These are phyloP conservation scores for Panthera leo DNA, from an alignment of 2,113 vertebrate species.

Conservation along the genomic window DNA sequence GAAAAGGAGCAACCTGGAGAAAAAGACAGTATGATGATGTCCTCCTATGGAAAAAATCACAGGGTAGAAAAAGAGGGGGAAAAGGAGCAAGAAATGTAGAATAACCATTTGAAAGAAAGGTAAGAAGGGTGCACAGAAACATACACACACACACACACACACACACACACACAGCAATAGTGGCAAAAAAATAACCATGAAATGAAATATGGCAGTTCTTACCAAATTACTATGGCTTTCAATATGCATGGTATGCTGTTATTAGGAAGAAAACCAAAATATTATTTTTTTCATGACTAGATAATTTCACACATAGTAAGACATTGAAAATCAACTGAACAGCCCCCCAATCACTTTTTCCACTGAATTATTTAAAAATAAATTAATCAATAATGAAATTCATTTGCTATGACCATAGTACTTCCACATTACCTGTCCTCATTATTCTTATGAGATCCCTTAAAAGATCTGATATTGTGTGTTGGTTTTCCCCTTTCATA, in stretches of 20 bases:
- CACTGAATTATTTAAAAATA: not conserved
- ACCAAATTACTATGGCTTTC: not conserved
- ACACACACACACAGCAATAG: not conserved
- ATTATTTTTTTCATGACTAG: slow-evolving; percentile 7
- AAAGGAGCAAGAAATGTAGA: not conserved
- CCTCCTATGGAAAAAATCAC: not conserved
- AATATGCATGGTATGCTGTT: not conserved
- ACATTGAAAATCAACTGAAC: slow-evolving; percentile 43
- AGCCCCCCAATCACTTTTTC: not conserved
- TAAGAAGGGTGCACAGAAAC: not conserved
- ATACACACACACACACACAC: not conserved
- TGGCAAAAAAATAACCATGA: not conserved
- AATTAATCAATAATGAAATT: not conserved
- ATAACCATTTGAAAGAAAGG: not conserved
- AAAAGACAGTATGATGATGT: not conserved
- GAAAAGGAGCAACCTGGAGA: not conserved
- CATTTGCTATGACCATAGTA: not conserved
- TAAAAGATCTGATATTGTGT: not conserved
- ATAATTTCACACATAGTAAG: slow-evolving; percentile 60
- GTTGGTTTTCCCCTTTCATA: not conserved
- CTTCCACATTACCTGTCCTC: not conserved
- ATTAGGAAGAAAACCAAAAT: slow-evolving; percentile 26
- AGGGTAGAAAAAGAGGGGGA: not conserved
- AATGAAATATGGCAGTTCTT: not conserved
- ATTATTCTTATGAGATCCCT: not conserved